A percentile compares a stretch with the other conserved stretches of the same genome.
Evolutionary conservation across 2,888 invertebrate species (phyloP).

Genomic region (Hydrotaea cyrtoneurina): DNA sequence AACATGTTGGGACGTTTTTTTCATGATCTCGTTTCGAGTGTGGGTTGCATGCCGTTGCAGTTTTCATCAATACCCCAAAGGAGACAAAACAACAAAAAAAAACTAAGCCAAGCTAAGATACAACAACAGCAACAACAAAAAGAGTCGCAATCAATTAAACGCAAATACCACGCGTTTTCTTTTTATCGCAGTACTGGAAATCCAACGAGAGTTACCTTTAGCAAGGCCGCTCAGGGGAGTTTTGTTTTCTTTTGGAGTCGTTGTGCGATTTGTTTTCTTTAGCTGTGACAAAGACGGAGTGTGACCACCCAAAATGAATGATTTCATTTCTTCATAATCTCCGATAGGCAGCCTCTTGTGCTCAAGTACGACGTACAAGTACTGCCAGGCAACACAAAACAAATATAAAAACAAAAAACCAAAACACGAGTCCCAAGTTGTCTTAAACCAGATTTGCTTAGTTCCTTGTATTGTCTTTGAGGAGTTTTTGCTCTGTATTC

Average conservation of each 20-base stretch:
- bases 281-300: conserved; percentile 68
- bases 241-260: conserved; percentile 30
- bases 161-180: conserved; percentile 66
- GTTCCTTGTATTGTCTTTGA: conserved; percentile 18
- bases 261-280: conserved; percentile 54
- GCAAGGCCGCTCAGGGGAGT: conserved; percentile 61
- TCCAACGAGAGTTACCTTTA: conserved; percentile 59
- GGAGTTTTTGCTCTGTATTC: background rate
- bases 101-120: background rate
- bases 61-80: conserved; percentile 50
- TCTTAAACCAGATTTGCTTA: conserved; percentile 27
- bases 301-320: conserved; percentile 69
- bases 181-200: conserved; percentile 33
- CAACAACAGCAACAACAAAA: conserved; percentile 22
- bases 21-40: conserved; percentile 45
- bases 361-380: background rate
- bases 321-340: conserved; percentile 56
- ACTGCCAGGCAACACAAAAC: background rate
- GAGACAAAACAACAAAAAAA: background rate
- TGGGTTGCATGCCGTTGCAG: conserved; percentile 63
- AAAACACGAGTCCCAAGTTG: conserved; percentile 25
- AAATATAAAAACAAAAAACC: too few relatives aligned
- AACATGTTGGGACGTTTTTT: conserved; percentile 12
- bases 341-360: conserved; percentile 2
- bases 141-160: conserved; percentile 65